A percentile compares a stretch with the other conserved stretches of the same genome.
Conservation (phyloP, 2,888 invertebrate species). For the Eueremaeus valkanovi region DNA sequence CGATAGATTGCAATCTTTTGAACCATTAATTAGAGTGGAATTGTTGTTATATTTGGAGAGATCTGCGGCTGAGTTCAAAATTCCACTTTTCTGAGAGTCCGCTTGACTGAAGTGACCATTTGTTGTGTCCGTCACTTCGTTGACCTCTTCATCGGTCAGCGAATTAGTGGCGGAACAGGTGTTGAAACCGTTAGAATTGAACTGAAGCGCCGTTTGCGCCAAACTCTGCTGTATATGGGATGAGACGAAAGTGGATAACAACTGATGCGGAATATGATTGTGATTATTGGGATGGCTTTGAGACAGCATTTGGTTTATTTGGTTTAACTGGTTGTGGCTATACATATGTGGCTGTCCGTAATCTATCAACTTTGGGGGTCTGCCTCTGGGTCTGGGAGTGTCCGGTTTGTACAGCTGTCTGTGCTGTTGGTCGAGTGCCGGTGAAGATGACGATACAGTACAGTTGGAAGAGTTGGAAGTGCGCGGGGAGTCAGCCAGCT, state of each 20-base stretch:
- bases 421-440: not conserved
- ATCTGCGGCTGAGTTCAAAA: not conserved
- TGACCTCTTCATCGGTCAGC: not conserved
- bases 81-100: not conserved
- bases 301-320: not conserved
- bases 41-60: constrained; percentile 8
- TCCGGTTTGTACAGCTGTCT: not conserved
- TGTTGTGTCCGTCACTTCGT: not conserved
- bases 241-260: not conserved
- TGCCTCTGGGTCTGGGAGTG: constrained; percentile 23
- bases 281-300: not conserved
- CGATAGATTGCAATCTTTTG: constrained; percentile 23
- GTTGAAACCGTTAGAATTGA: not conserved
- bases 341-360: not conserved
- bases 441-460: constrained; percentile 25
- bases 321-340: not conserved
- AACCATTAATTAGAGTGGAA: constrained; percentile 6
- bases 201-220: not conserved
- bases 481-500: constrained; percentile 29
- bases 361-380: constrained; percentile 8
- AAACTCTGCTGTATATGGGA: not conserved
- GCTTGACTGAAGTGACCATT: not conserved
- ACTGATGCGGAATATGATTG: not conserved
- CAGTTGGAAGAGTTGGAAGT: constrained; percentile 14
- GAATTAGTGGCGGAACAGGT: not conserved